These are phyloP conservation scores for Rhopalosiphum nymphaeae DNA, from an alignment of 2,888 invertebrate genomes.

Conservation along the genomic window DNA sequence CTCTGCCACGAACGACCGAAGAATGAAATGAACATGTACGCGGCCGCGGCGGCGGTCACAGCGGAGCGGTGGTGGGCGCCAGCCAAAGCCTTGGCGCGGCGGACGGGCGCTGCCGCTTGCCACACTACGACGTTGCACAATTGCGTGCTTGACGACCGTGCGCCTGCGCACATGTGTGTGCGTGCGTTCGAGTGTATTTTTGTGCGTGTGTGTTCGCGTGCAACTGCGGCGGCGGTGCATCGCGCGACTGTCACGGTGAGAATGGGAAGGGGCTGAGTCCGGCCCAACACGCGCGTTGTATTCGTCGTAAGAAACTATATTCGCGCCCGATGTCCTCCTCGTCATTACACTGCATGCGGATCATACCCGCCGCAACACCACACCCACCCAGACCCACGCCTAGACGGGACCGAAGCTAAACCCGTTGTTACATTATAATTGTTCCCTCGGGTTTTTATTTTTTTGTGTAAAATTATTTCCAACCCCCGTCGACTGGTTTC, in stretches of 20 bases:
- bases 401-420: not conserved
- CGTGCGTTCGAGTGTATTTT: not conserved
- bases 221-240: slow-evolving; percentile 26
- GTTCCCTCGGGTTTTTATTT: not conserved
- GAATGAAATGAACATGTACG: slow-evolving; percentile 40
- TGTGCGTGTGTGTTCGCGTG: not conserved
- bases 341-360: not conserved
- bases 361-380: not conserved
- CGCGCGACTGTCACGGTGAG: not conserved
- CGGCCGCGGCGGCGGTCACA: not conserved
- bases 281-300: not conserved
- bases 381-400: not conserved
- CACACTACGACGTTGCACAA: slow-evolving; percentile 53
- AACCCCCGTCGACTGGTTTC: not conserved
- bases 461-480: not conserved
- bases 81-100: slow-evolving; percentile 9
- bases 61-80: slow-evolving; percentile 24
- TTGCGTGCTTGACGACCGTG: slow-evolving; percentile 10
- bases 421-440: too few species aligned
- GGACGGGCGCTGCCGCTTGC: not conserved
- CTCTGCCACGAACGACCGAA: slow-evolving; percentile 32
- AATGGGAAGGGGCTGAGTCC: not conserved
- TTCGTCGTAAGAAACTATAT: not conserved
- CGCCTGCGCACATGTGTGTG: not conserved
- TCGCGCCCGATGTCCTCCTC: not conserved